phyloP scores from a whole-genome alignment of 2,113 vertebrate genomes.

The Irena cyanogastra region DNA sequence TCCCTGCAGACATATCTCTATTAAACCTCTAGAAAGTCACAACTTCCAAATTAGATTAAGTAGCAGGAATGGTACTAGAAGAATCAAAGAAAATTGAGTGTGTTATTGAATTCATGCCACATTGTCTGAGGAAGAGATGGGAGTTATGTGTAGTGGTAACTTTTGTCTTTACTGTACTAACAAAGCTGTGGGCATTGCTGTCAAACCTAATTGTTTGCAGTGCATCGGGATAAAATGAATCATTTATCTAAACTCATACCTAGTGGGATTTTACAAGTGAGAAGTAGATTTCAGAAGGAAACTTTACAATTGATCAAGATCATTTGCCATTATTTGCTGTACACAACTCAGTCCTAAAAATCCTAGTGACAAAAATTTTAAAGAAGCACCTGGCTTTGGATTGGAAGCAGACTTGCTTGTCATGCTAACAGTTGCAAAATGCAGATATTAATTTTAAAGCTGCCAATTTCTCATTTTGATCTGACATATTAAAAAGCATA shows the following conservation, averaged over 20 bases:
- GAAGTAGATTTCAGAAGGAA: not conserved
- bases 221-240: constrained; percentile 8
- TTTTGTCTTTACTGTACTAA: constrained; percentile 65
- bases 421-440: constrained; percentile 59
- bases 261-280: constrained; percentile 7
- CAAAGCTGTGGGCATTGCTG: constrained; percentile 55
- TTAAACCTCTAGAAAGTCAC: constrained; percentile 72
- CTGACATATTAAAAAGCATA: constrained; percentile 77
- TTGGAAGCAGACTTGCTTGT: constrained; percentile 58
- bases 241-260: not conserved
- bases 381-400: constrained; percentile 35
- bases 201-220: constrained; percentile 43
- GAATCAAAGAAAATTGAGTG: constrained; percentile 74
- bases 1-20: constrained; percentile 72
- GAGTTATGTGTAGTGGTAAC: constrained; percentile 51
- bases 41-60: constrained; percentile 75
- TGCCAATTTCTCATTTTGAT: constrained; percentile 73
- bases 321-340: not conserved
- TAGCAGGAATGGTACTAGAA: constrained; percentile 64
- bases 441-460: constrained; percentile 61
- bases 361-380: not conserved
- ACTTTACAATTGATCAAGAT: not conserved
- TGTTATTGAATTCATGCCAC: constrained; percentile 71
- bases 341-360: not conserved
- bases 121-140: constrained; percentile 65